Conservation (phyloP, 92 coral and sea anemone species). For the Epizoanthus stellaris region DNA sequence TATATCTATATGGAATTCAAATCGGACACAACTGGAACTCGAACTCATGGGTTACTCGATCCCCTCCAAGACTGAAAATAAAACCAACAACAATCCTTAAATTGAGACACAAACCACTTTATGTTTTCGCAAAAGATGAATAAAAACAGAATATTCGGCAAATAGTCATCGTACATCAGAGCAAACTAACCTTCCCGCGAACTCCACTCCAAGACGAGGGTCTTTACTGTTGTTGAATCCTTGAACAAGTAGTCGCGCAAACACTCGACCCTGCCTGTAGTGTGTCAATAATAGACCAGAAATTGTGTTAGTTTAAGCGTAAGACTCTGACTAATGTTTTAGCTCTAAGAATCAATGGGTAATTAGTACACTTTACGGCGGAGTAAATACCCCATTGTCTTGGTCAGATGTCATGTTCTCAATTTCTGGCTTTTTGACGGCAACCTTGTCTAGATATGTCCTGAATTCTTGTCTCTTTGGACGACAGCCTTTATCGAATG, state of each 20-base stretch:
- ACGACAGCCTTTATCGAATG: no score
- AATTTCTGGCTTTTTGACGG: no score
- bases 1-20: no score
- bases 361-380: no score
- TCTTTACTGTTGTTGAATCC: constrained; percentile 98
- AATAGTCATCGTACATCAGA: background rate
- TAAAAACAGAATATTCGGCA: background rate
- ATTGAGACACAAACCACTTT: background rate
- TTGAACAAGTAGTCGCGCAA: constrained; percentile 94
- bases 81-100: background rate
- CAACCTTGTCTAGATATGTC: no score
- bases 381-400: no score
- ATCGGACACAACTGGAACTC: no score
- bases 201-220: constrained; percentile 94
- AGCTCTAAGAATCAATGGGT: no score
- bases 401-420: no score
- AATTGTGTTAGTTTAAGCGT: no score
- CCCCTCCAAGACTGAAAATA: background rate
- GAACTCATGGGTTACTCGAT: background rate
- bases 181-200: constrained; percentile 91
- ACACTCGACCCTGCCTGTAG: constrained; percentile 90
- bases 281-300: background rate
- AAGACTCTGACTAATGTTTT: no score
- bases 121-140: background rate
- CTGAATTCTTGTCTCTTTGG: no score